phyloP scores from a whole-genome alignment of 2,888 invertebrate genomes.

The Molorchus minor region DNA sequence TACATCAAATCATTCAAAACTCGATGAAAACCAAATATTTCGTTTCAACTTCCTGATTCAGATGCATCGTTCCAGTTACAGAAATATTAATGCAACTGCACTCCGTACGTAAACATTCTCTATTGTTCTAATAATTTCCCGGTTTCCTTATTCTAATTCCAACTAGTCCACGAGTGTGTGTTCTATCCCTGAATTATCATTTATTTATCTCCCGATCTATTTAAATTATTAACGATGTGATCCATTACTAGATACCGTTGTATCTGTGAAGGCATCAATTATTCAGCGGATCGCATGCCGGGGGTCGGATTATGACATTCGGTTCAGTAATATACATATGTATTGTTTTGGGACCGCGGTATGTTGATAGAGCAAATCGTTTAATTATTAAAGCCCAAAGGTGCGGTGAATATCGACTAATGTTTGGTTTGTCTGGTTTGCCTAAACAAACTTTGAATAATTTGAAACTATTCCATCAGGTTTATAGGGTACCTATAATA shows the following conservation, averaged over 20 bases:
- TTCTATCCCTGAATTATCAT: conserved; percentile 15
- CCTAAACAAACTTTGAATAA: too few relatives aligned
- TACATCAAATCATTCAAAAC: too few relatives aligned
- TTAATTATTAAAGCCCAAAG: too few relatives aligned
- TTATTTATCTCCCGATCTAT: conserved; percentile 20
- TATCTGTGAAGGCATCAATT: conserved; percentile 17
- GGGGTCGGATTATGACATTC: too few relatives aligned
- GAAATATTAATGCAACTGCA: conserved; percentile 15
- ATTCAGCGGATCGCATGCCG: conserved; percentile 9
- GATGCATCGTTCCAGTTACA: neutral
- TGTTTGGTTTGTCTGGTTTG: too few relatives aligned
- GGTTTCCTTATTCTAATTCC: conserved; percentile 10
- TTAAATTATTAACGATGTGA: conserved; percentile 16
- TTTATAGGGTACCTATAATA: too few relatives aligned
- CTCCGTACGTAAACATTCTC: conserved; percentile 19
- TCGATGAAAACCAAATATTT: too few relatives aligned
- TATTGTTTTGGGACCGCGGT: too few relatives aligned
- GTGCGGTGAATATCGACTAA: too few relatives aligned
- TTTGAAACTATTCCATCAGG: too few relatives aligned
- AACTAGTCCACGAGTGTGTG: neutral
- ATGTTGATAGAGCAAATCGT: too few relatives aligned
- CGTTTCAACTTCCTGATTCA: conserved; percentile 2
- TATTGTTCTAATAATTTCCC: conserved; percentile 15
- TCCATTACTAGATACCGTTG: conserved; percentile 5
- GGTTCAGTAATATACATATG: too few relatives aligned